phyloP scores from a whole-genome alignment of 2,113 vertebrate species.

The Malurus melanocephalus region DNA sequence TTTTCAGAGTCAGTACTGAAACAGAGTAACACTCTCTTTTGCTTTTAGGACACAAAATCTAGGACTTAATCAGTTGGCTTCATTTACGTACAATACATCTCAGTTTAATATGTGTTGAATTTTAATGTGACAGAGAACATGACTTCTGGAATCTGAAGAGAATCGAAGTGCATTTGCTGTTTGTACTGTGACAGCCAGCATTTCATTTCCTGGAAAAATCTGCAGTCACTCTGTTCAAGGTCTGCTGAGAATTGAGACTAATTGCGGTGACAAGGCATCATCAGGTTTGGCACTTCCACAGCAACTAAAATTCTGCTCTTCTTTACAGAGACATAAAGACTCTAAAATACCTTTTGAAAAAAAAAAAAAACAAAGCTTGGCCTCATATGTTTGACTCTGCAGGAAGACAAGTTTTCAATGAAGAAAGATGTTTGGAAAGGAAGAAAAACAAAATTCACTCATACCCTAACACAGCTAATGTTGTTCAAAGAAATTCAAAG shows the following conservation, averaged over 20 bases:
- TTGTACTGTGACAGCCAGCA: not conserved
- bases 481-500: not conserved
- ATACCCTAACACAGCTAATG: not conserved
- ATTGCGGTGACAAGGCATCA: conserved; percentile 29
- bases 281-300: conserved; percentile 9
- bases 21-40: not conserved
- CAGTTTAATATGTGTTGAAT: not conserved
- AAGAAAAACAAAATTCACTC: not conserved
- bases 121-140: not conserved
- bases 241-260: not conserved
- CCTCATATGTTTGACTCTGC: not conserved
- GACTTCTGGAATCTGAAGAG: not conserved
- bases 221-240: not conserved
- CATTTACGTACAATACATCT: not conserved
- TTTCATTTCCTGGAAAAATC: conserved; percentile 20
- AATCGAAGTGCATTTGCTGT: not conserved
- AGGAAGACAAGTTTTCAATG: not conserved
- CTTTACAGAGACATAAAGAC: not conserved
- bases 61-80: not conserved
- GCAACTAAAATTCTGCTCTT: conserved; percentile 3
- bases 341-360: conserved; percentile 4
- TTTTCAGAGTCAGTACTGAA: not conserved
- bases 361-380: not conserved
- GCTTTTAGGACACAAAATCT: not conserved
- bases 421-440: not conserved